Conservation (phyloP, 2,888 invertebrate species). For the Lepidochitona cinerea region DNA sequence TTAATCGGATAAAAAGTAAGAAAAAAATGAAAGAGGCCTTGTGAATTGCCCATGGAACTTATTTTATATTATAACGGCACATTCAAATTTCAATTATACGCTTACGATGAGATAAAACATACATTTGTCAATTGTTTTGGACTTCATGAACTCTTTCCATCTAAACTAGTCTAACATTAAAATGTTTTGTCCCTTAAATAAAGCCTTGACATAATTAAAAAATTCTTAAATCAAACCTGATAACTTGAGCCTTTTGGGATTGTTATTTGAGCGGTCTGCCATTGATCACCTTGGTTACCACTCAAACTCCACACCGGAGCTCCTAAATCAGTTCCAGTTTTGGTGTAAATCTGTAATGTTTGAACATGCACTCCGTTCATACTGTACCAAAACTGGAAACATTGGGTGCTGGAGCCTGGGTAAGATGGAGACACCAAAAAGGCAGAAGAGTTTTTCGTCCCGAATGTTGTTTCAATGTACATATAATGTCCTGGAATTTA, state of each 20-base stretch:
- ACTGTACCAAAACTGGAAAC: slow-evolving; percentile 55
- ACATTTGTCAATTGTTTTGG: too few relatives aligned
- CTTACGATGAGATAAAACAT: too few relatives aligned
- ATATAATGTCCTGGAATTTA: neutral
- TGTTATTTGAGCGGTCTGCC: slow-evolving; percentile 33
- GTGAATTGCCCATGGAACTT: too few relatives aligned
- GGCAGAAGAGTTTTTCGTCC: neutral
- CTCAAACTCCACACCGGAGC: slow-evolving; percentile 27
- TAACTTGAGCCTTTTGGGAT: neutral
- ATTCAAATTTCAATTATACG: too few relatives aligned
- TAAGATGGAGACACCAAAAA: neutral
- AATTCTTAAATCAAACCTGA: too few relatives aligned
- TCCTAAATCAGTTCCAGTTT: slow-evolving; percentile 14
- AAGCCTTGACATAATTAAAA: too few relatives aligned
- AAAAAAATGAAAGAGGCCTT: too few relatives aligned
- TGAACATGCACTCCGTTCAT: slow-evolving; percentile 57
- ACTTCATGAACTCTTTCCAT: too few relatives aligned
- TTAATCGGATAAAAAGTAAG: too few relatives aligned
- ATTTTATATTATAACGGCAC: too few relatives aligned
- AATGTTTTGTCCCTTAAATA: too few relatives aligned
- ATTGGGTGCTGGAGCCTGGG: slow-evolving; percentile 11
- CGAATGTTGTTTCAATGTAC: neutral
- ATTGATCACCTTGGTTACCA: slow-evolving; percentile 43
- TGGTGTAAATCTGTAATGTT: slow-evolving; percentile 39
- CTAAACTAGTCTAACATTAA: too few relatives aligned